Evolutionary conservation across 2,888 invertebrate species (phyloP), one percentile per base, ranked within the genome.

Genomic region (Euproctis similis): DNA sequence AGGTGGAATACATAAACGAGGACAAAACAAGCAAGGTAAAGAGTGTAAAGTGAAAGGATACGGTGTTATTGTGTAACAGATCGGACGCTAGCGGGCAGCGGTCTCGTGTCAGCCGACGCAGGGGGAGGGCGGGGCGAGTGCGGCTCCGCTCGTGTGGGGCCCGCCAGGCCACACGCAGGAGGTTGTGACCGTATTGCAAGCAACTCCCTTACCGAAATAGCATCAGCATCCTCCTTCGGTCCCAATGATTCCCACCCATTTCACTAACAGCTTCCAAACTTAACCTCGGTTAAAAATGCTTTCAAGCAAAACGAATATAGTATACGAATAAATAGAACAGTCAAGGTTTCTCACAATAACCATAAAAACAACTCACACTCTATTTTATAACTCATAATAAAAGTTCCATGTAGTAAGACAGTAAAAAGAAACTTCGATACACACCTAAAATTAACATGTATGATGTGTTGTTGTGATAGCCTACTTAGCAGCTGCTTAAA

Each of bases 121-220:
- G 82, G 84, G 85, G 84, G 80, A 82, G 84, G 85, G 85, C 84
- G 82, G 85, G 81, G 84, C 84, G 69, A 77, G 68, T 59, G 72
- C 76, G 70, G 81, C 73, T 76, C 80, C 78, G 68, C 74, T 76
- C 75, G 82, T 77, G 85, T 86, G 87, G 87, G 87, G 86, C 87
- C 80, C 80, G 76, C 59, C 80, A 80, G 78, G 81, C 81, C 82
- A 77, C 80, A 77, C 84, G 80, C 80, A 72, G 80, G 84, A 81
- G 85, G 86, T 87, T 87, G 87, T 86, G 87, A 87, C 87, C 82
- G 77, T 76, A 75, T 76, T 67, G 64, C 69, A 60, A 80, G 84
- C 67, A 72, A 84, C 84, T 80, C 85, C 85, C 85, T 82, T 72
- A 74, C 74, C 77, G 62, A 78, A 81, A 80, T 70, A 71, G 65